Conservation (phyloP, 2,888 invertebrate species). For the Oligia strigilis region DNA sequence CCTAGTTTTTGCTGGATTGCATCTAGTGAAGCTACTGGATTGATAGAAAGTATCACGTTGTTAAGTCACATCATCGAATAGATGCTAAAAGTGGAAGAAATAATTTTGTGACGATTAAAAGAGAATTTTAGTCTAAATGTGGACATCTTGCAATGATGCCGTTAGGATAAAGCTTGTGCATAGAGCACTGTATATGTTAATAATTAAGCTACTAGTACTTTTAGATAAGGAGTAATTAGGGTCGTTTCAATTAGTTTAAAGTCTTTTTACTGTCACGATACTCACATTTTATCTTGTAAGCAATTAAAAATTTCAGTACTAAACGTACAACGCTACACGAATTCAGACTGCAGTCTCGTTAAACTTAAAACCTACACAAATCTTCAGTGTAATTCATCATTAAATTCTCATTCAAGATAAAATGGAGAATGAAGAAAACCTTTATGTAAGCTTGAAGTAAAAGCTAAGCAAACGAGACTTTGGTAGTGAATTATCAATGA, state of each 20-base stretch:
- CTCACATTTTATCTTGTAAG: slow-evolving; percentile 10
- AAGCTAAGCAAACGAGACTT: slow-evolving; percentile 37
- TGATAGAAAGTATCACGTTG: not conserved
- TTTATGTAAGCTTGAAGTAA: slow-evolving; percentile 25
- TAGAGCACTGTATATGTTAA: not conserved
- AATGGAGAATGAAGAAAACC: slow-evolving; percentile 6
- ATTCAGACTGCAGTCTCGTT: slow-evolving; percentile 13
- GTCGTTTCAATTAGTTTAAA: slow-evolving; percentile 19
- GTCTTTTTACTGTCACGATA: slow-evolving; percentile 1
- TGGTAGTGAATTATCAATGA: slow-evolving; percentile 59
- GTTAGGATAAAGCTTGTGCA: not conserved
- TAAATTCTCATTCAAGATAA: slow-evolving; percentile 12
- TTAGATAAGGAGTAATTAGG: not conserved
- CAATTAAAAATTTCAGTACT: slow-evolving; percentile 13
- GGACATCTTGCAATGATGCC: not conserved
- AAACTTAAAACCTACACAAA: slow-evolving; percentile 20
- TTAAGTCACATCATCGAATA: not conserved
- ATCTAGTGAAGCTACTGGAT: not conserved
- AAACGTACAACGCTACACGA: slow-evolving; percentile 21
- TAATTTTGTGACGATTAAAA: not conserved
- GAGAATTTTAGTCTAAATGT: not conserved
- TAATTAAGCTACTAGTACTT: not conserved
- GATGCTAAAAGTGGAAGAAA: not conserved
- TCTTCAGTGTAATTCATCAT: slow-evolving; percentile 9
- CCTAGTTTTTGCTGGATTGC: not conserved